Conservation (phyloP, 2,888 invertebrate species). For the Autographa gamma region DNA sequence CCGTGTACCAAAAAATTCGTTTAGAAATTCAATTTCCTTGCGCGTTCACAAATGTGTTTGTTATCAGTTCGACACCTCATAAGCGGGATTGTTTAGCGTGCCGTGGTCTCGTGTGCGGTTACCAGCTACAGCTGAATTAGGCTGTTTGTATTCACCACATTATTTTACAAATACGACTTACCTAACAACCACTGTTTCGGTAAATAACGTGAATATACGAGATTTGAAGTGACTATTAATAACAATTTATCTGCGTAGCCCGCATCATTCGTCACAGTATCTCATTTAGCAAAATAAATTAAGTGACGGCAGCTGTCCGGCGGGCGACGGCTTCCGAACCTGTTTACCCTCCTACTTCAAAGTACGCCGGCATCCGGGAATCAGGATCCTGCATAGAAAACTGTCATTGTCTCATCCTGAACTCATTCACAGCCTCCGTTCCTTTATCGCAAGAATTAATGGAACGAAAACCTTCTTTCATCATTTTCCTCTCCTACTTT, state of each 20-base stretch:
- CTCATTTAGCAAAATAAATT: constrained; percentile 39
- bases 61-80: constrained; percentile 73
- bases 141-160: constrained; percentile 64
- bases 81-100: constrained; percentile 67
- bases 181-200: constrained; percentile 6
- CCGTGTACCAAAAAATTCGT: constrained; percentile 53
- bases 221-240: constrained; percentile 32
- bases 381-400: constrained; percentile 27
- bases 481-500: constrained; percentile 17
- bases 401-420: constrained; percentile 35
- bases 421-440: constrained; percentile 42
- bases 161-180: constrained; percentile 42
- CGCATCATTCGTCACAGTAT: constrained; percentile 35
- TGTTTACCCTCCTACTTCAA: constrained; percentile 12
- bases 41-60: constrained; percentile 65
- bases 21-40: constrained; percentile 72
- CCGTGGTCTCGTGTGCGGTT: constrained; percentile 56
- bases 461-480: constrained; percentile 29
- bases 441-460: constrained; percentile 42
- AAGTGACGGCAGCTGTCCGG: constrained; percentile 14
- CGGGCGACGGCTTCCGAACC: constrained; percentile 8
- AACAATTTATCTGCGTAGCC: constrained; percentile 23
- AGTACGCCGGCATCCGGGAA: constrained; percentile 1
- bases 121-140: constrained; percentile 53
- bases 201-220: constrained; percentile 9